phyloP scores from a whole-genome alignment of 35 echinoderm and acorn worm species.

The Strongylocentrotus purpuratus region DNA sequence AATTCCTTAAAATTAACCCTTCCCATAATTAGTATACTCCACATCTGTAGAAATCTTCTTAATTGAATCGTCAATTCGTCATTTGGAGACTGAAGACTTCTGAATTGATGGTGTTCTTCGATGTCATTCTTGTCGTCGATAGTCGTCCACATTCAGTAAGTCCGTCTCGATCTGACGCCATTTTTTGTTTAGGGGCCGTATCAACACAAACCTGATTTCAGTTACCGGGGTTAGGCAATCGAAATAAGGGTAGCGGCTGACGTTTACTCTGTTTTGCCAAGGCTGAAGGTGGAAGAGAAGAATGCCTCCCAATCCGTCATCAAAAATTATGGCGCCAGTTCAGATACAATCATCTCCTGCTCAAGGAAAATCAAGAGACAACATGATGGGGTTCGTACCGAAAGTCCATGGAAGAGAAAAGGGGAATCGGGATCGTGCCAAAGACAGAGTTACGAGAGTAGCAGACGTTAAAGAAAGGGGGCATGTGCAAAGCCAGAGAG shows the following conservation, averaged over 20 bases:
- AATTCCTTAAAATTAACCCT: background rate
- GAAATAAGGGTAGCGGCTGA: background rate
- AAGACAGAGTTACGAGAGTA: background rate
- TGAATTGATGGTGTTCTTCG: background rate
- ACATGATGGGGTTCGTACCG: background rate
- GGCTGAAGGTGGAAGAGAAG: background rate
- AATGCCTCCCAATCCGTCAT: conserved; percentile 41
- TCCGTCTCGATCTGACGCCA: background rate
- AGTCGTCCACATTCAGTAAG: background rate
- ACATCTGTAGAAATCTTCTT: background rate
- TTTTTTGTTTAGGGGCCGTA: background rate
- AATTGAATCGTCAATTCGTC: background rate
- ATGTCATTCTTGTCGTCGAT: background rate
- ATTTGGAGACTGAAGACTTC: background rate
- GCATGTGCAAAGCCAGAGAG: background rate
- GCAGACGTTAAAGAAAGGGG: background rate
- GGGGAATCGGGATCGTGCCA: background rate
- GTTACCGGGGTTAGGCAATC: too few relatives aligned
- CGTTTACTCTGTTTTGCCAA: background rate
- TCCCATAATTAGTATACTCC: background rate
- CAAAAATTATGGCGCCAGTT: conserved; percentile 12
- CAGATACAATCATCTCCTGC: conserved; percentile 13
- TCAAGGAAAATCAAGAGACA: conserved; percentile 9
- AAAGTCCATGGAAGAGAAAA: background rate
- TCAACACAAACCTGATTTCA: too few relatives aligned